Evolutionary conservation across 1,140 invertebrate genomes (phyloP).

Genomic region (Drosophila serrata): DNA sequence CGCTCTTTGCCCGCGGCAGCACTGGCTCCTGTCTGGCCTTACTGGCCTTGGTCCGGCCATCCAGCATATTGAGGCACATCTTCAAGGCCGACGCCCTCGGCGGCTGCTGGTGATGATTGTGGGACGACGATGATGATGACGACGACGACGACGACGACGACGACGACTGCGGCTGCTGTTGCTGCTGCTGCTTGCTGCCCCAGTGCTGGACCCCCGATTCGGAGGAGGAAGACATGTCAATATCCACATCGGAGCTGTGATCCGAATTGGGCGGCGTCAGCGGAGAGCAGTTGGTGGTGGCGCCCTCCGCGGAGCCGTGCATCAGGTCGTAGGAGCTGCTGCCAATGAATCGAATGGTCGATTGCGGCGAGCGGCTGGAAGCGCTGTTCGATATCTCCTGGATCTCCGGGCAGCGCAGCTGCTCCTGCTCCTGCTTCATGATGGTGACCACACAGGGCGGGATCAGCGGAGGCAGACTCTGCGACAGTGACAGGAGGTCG

Average conservation of each 20-base stretch:
- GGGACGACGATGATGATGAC: conserved; percentile 1
- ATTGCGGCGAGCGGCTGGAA: conserved; percentile 68
- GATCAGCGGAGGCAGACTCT: conserved; percentile 91
- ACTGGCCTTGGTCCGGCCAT: conserved; percentile 83
- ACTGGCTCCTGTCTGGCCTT: conserved; percentile 65
- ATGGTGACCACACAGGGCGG: conserved; percentile 88
- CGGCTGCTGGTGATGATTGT: conserved; percentile 34
- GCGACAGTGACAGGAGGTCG: conserved; percentile 92
- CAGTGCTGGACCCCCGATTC: conserved; percentile 85
- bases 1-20: conserved; percentile 47
- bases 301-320: conserved; percentile 54
- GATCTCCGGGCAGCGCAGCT: conserved; percentile 68
- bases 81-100: conserved; percentile 64
- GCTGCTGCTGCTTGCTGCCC: conserved; percentile 48
- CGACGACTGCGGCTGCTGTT: no score
- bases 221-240: conserved; percentile 84
- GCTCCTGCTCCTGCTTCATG: conserved; percentile 83
- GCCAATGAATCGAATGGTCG: conserved; percentile 79
- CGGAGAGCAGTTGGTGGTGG: conserved; percentile 85
- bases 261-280: conserved; percentile 90
- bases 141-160: conserved; percentile 34
- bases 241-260: conserved; percentile 90
- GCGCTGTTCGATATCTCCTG: conserved; percentile 79
- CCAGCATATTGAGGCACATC: conserved; percentile 77
- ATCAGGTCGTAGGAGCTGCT: conserved; percentile 75